Evolutionary conservation across 2,888 invertebrate genomes (phyloP), one percentile per base, ranked within the genome.

Genomic region (Cerceris ruficornis): DNA sequence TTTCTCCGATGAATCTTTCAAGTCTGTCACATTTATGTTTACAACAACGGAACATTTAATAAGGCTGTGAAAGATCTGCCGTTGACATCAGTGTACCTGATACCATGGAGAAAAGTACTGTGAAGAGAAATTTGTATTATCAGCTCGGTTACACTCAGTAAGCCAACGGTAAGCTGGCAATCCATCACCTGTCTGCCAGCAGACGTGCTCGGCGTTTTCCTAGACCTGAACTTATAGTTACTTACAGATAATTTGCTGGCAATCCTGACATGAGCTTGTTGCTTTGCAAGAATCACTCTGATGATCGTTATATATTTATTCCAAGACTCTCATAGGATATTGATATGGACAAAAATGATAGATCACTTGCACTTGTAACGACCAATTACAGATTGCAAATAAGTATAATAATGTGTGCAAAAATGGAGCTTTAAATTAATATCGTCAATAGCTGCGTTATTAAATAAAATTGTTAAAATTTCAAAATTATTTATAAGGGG

Each of bases 101-200:
- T 17, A 50, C 60, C 28, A 59, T 6, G 39, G 46, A n/a, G 58
- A 46, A 52, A 68, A 77, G 65, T 58, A 57, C 69, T 11, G 49
- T 17, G 50, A 28, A 39, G 41, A 62, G 54, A 68, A 65, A n/a
- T 67, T 62, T n/a, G 60, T 69, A 72, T 77, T 72, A 77, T 46
- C 54, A 49, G 42, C 58, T 74, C 69, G 61, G 57, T 70, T 75
- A 67, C 70, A 39, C 55, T 66, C n/a, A 41, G 60, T 43, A 61
- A 75, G 50, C 58, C 61, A 69, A 71, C 67, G 60, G 52, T 68
- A 73, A 60, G 68, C 67, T 49, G 46, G 61, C 66, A 75, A 84
- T 84, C 69, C 68, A 84, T 84, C 84, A 78, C 39, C 41, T 7
- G 49, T 28, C 62, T 61, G 67, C 59, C 74, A 41, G 49, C 17